Percentiles rank a stretch among this genome's conserved stretches.
Conservation (phyloP, 2,888 invertebrate genomes). For the Drosophila borealis region DNA sequence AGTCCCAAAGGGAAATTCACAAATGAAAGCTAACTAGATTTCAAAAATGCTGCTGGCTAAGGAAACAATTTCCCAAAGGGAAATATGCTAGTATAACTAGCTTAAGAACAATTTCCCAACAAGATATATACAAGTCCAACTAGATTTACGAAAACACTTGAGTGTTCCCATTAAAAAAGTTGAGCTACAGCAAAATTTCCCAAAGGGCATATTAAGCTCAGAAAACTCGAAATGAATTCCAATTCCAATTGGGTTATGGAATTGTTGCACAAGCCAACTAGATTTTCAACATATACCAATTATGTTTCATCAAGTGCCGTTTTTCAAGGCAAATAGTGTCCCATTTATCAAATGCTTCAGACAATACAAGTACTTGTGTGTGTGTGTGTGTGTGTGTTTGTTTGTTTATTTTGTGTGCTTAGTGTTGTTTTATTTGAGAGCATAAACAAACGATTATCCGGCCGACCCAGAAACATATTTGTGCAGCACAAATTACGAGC, state of each 20-base stretch:
- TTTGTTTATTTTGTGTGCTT: constrained; percentile 21
- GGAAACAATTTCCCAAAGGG: too few relatives aligned
- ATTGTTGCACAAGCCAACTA: neutral
- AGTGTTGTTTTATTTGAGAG: constrained; percentile 27
- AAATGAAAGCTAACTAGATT: too few relatives aligned
- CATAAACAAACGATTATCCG: constrained; percentile 63
- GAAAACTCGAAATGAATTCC: neutral
- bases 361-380: constrained; percentile 18
- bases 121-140: too few relatives aligned
- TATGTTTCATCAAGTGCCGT: neutral
- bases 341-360: constrained; percentile 24
- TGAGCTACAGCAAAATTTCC: too few relatives aligned
- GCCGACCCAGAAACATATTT: constrained; percentile 60
- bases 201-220: too few relatives aligned
- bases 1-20: too few relatives aligned
- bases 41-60: too few relatives aligned
- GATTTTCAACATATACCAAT: neutral
- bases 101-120: too few relatives aligned
- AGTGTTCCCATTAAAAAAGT: too few relatives aligned
- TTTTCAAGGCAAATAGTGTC: constrained; percentile 23
- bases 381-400: neutral
- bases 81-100: too few relatives aligned
- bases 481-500: constrained; percentile 9
- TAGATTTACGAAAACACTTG: too few relatives aligned
- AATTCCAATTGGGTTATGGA: neutral